These are phyloP conservation scores for Spialia ferax DNA, from an alignment of 2,888 invertebrate genomes.

Conservation along the genomic window DNA sequence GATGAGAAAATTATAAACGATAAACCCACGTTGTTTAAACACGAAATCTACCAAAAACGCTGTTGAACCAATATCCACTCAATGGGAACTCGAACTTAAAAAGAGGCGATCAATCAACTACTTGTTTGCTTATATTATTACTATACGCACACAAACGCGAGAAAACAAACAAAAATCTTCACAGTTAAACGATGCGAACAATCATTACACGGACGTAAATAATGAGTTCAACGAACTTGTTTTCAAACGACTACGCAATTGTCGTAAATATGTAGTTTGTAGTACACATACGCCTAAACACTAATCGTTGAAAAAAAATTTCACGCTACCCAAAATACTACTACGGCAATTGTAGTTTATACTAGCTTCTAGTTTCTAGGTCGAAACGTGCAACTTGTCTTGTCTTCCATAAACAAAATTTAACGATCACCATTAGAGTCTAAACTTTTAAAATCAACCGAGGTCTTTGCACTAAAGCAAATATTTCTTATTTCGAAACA, in stretches of 20 bases:
- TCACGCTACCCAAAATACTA: slow-evolving; percentile 12
- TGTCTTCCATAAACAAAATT: slow-evolving; percentile 11
- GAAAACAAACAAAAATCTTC: slow-evolving; percentile 35
- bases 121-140: slow-evolving; percentile 18
- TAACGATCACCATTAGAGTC: slow-evolving; percentile 1
- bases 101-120: slow-evolving; percentile 5
- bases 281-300: slow-evolving; percentile 24
- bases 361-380: slow-evolving; percentile 18
- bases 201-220: slow-evolving; percentile 62
- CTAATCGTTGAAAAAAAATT: slow-evolving; percentile 26
- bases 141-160: slow-evolving; percentile 16
- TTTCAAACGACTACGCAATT: slow-evolving; percentile 50
- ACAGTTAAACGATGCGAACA: slow-evolving; percentile 54
- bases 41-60: background rate
- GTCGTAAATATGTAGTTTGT: slow-evolving; percentile 49
- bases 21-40: background rate
- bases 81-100: background rate
- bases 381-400: slow-evolving; percentile 15
- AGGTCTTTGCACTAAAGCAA: slow-evolving; percentile 18
- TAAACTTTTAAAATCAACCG: background rate
- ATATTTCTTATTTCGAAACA: slow-evolving; percentile 11
- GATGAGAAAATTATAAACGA: too few species aligned
- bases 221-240: slow-evolving; percentile 64
- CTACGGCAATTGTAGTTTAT: background rate
- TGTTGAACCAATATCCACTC: background rate